These are phyloP conservation scores for Halcyon smyrnensis DNA, from an alignment of 2,797 vertebrate species.

Conservation along the genomic window DNA sequence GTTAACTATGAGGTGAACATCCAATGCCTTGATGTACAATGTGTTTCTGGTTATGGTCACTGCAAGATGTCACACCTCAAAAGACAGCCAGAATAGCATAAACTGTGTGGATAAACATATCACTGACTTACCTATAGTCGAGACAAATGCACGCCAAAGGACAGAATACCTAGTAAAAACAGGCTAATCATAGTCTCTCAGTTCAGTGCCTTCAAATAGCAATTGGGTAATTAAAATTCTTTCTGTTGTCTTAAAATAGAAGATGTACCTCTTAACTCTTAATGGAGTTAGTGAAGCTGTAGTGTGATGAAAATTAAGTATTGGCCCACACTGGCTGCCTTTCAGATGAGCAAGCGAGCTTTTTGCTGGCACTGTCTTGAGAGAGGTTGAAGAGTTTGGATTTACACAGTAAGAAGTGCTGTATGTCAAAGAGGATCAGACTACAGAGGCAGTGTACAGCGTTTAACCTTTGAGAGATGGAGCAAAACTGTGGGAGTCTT, in stretches of 20 bases:
- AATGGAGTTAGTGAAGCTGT: neutral
- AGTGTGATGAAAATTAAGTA: neutral
- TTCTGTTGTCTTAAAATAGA: neutral
- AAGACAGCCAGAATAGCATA: neutral
- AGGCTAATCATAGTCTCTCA: neutral
- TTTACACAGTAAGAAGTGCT: neutral
- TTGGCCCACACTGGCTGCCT: neutral
- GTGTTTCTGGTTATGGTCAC: neutral
- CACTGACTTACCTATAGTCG: neutral
- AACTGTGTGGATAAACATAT: neutral
- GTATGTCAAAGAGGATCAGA: fast-evolving
- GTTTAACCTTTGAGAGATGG: neutral
- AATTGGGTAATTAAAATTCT: neutral
- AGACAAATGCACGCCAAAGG: neutral
- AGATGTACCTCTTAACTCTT: neutral
- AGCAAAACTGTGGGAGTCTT: neutral
- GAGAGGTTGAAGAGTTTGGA: neutral
- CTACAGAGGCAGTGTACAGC: neutral
- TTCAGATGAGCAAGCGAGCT: neutral
- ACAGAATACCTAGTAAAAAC: neutral
- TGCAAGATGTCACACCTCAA: neutral
- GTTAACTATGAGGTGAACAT: neutral
- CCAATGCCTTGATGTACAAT: neutral
- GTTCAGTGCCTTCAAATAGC: neutral
- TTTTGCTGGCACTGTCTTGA: neutral